phyloP scores from a whole-genome alignment of 2,113 vertebrate species.

The Corythornis madagascariensis region DNA sequence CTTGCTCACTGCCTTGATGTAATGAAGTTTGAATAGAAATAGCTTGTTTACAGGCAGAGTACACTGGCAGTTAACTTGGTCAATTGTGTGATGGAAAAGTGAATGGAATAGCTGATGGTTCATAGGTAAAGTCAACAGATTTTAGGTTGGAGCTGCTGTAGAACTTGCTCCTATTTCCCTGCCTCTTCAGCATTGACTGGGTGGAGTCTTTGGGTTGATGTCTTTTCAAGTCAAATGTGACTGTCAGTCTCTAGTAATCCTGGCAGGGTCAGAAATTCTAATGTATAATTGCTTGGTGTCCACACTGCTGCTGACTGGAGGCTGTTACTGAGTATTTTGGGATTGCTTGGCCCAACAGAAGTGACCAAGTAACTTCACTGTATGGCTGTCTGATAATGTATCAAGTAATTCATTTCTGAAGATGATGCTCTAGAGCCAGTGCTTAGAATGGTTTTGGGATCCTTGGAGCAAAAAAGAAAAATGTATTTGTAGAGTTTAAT shows the following conservation, averaged over 20 bases:
- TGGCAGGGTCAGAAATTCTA: background rate
- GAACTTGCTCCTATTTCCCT: background rate
- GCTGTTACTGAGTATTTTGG: background rate
- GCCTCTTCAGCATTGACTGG: background rate
- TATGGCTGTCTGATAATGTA: background rate
- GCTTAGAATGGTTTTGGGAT: background rate
- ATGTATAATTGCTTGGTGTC: background rate
- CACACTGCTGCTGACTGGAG: background rate
- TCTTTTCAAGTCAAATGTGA: background rate
- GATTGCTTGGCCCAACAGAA: background rate
- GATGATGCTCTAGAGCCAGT: background rate
- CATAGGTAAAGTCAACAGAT: background rate
- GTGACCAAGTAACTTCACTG: background rate
- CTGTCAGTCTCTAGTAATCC: background rate
- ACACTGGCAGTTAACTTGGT: background rate
- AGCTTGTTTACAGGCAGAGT: background rate
- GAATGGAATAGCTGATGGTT: background rate
- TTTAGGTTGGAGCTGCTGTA: background rate
- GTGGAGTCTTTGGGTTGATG: background rate
- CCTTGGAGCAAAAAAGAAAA: background rate
- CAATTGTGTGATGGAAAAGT: background rate
- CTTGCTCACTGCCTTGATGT: background rate
- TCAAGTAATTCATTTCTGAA: background rate
- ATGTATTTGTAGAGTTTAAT: background rate
- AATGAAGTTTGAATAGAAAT: background rate